Evolutionary conservation across 35 echinoderm and acorn worm genomes (phyloP).

Genomic region (Apostichopus parvimensis): DNA sequence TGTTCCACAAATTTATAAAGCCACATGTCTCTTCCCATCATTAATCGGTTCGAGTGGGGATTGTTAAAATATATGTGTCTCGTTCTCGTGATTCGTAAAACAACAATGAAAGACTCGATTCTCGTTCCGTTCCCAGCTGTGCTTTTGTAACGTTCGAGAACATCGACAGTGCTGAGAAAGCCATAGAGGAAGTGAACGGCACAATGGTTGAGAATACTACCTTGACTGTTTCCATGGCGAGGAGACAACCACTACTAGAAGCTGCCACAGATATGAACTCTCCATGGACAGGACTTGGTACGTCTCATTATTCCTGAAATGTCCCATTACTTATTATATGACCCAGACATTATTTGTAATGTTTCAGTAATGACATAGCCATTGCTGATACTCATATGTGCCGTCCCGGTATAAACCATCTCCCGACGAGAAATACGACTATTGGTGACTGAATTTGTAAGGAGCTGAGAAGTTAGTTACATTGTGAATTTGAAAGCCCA

Average conservation of each 20-base stretch:
- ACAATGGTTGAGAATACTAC: constrained; percentile 20
- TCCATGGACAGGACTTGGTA: constrained; percentile 51
- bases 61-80: too few relatives aligned
- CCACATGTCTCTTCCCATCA: too few relatives aligned
- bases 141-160: constrained; percentile 79
- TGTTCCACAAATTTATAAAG: too few relatives aligned
- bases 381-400: too few relatives aligned
- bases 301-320: background rate
- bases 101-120: background rate
- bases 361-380: background rate
- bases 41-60: too few relatives aligned
- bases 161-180: constrained; percentile 41
- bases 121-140: constrained; percentile 34
- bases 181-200: constrained; percentile 49
- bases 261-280: constrained; percentile 43
- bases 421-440: too few relatives aligned
- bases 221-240: constrained; percentile 54
- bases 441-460: too few relatives aligned
- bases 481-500: too few relatives aligned
- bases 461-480: too few relatives aligned
- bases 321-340: too few relatives aligned
- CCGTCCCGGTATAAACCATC: too few relatives aligned
- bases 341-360: background rate
- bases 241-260: constrained; percentile 36
- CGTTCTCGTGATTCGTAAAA: too few relatives aligned